Conservation (phyloP, 1,140 invertebrate genomes). For the Musca domestica region DNA sequence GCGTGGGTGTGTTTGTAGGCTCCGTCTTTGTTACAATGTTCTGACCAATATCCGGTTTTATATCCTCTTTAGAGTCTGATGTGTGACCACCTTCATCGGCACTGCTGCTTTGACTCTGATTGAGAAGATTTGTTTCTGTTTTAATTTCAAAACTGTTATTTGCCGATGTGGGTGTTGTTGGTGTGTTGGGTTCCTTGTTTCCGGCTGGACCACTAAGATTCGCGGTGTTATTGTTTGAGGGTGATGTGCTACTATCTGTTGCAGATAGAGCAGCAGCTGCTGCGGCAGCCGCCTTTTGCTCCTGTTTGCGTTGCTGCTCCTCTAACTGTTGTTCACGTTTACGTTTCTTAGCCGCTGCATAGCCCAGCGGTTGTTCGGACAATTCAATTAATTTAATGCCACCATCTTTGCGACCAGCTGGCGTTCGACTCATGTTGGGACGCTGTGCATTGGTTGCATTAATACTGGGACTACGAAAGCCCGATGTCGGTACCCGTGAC, state of each 20-base stretch:
- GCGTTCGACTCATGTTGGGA: conserved; percentile 55
- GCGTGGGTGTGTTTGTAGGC: conserved; percentile 39
- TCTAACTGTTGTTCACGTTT: conserved; percentile 71
- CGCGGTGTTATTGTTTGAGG: conserved; percentile 30
- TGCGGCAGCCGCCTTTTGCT: conserved; percentile 59
- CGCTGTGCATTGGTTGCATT: conserved; percentile 55
- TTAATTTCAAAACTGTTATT: conserved; percentile 47
- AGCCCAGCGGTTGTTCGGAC: conserved; percentile 81
- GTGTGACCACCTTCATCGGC: conserved; percentile 33
- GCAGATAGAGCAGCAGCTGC: conserved; percentile 52
- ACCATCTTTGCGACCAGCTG: conserved; percentile 75
- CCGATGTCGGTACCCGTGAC: conserved; percentile 67
- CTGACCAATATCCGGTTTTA: conserved; percentile 29
- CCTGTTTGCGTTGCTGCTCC: conserved; percentile 70
- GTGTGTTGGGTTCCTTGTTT: conserved; percentile 24
- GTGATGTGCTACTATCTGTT: conserved; percentile 34
- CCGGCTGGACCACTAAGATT: conserved; percentile 11
- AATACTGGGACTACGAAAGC: conserved; percentile 59
- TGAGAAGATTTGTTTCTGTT: conserved; percentile 32
- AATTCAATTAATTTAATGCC: conserved; percentile 93
- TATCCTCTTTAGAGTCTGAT: conserved; percentile 33
- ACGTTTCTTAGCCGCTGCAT: conserved; percentile 62
- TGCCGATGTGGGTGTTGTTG: conserved; percentile 41
- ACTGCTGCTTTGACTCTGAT: conserved; percentile 42
- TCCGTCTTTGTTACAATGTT: conserved; percentile 52